Base-by-base conservation (phyloP, 92 coral and sea anemone species). In the Ricordea florida region DNA sequence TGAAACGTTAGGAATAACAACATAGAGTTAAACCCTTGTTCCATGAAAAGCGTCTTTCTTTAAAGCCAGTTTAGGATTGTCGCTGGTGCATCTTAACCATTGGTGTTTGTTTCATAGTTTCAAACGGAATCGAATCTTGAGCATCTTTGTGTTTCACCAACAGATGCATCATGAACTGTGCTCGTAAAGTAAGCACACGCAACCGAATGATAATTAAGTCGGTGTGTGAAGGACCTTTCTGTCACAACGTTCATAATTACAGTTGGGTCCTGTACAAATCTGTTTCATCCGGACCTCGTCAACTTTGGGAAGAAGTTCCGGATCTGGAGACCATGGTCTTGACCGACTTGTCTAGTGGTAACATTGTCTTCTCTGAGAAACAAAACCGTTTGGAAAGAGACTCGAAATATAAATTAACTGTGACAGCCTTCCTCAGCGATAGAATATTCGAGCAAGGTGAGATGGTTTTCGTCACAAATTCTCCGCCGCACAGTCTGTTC, bases 401-500 rank as follows among this genome's bases (percentile, higher is more conserved):
- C 8, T 8, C n/a, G 9, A 37, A 37, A 37, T 37, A 37, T n/a
- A 37, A 37, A 37, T 8, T 37, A 8, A 37, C 9, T n/a, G 44
- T 37, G 8, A 37, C 8, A 37, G n/a, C n/a, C 8, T 37, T 8
- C n/a, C 9, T 37, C 8, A 37, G n/a, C 8, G 44, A 37, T 37
- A n/a, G 44, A 8, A n/a, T 37, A n/a, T 8, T 37, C 8, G n/a
- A n/a, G n/a, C 8, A 37, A 37, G 44, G n/a, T n/a, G 44, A 37
- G 44, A 8, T 37, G n/a, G n/a, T n/a, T 37, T 37, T 37, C 44
- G 8, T n/a, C 44, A 37, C 44, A 37, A 37, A 37, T 37, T 8
- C 44, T 8, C 44, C 44, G 8, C 44, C 85, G 32, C 83, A 84
- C 37, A 44, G 62, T 7, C 83, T 89, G 1, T 85, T 86, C 21